Percentiles rank a stretch among this genome's conserved stretches.
These are phyloP conservation scores for Vidua macroura DNA, from an alignment of 2,113 vertebrate genomes.

Conservation along the genomic window DNA sequence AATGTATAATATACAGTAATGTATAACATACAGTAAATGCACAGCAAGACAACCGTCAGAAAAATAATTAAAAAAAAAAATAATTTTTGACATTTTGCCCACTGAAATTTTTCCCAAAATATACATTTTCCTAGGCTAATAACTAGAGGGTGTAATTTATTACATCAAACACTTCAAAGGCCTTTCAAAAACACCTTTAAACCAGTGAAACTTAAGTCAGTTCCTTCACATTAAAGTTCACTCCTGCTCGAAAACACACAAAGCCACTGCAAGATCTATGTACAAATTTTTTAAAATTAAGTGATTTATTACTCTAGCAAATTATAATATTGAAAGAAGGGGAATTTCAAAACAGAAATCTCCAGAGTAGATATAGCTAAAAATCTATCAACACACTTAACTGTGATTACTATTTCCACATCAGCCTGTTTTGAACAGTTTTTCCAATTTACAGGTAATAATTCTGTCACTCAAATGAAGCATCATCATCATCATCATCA, in stretches of 20 bases:
- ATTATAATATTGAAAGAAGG: not conserved
- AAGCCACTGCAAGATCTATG: not conserved
- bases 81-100: not conserved
- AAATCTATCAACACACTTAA: not conserved
- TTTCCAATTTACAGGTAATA: not conserved
- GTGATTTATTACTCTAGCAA: not conserved
- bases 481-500: too few species aligned
- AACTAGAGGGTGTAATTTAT: conserved; percentile 47
- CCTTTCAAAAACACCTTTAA: conserved; percentile 35
- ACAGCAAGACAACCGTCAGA: not conserved
- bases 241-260: not conserved
- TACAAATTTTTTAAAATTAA: not conserved
- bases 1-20: not conserved
- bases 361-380: not conserved
- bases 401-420: not conserved
- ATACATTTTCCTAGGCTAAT: conserved; percentile 40
- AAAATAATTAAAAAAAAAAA: not conserved
- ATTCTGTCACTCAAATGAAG: not conserved
- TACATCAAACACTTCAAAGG: conserved; percentile 48
- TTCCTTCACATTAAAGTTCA: conserved; percentile 12
- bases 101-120: conserved; percentile 9
- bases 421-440: not conserved
- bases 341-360: not conserved
- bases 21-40: not conserved
- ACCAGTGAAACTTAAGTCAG: not conserved